phyloP scores from a whole-genome alignment of 1,140 invertebrate genomes.

The Ips typographus region DNA sequence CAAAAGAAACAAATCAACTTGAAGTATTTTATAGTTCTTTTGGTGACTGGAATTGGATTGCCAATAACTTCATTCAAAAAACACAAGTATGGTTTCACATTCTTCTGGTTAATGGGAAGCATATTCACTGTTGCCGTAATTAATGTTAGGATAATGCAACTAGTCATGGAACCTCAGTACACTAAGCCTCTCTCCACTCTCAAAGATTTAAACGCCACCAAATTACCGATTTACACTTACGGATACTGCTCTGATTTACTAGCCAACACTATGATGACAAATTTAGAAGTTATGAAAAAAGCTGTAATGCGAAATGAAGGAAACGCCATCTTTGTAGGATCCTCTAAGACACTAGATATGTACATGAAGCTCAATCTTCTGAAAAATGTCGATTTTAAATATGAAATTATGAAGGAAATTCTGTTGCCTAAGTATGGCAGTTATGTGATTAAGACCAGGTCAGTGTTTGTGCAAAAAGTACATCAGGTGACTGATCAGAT shows the following conservation, averaged over 20 bases:
- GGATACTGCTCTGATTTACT: neutral
- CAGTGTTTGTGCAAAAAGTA: neutral
- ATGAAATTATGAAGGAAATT: neutral
- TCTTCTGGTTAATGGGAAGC: constrained; percentile 3
- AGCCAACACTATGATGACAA: neutral
- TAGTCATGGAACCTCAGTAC: constrained; percentile 1
- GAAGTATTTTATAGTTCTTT: neutral
- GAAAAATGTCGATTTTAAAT: constrained; percentile 6
- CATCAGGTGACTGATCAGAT: neutral
- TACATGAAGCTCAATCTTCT: neutral
- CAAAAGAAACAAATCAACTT: no score
- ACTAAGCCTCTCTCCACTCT: neutral
- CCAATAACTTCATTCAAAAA: neutral
- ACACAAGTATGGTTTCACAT: neutral
- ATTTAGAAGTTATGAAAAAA: neutral
- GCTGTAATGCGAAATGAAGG: constrained; percentile 11
- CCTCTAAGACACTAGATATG: constrained; percentile 6
- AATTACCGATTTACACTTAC: constrained; percentile 11
- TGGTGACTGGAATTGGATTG: neutral
- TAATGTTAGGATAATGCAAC: neutral
- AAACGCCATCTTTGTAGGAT: constrained; percentile 7
- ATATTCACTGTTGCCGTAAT: neutral
- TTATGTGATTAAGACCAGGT: constrained; percentile 5
- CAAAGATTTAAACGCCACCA: neutral
- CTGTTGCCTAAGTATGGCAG: neutral